A percentile compares a stretch with the other conserved stretches of the same genome.
phyloP scores from a whole-genome alignment of 1,140 invertebrate species.

The Helicoverpa armigera region DNA sequence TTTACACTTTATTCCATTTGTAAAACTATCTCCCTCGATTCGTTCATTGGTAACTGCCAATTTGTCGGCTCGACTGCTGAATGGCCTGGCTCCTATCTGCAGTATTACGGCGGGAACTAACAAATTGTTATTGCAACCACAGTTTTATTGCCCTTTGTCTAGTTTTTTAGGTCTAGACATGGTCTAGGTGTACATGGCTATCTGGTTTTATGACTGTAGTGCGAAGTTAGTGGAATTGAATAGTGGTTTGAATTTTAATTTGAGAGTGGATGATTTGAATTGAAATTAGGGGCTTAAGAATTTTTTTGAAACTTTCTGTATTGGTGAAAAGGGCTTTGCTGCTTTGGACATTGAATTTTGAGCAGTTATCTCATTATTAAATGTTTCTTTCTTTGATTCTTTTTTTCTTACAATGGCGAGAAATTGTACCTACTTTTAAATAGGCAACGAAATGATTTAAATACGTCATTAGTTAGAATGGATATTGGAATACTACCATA shows the following conservation, averaged over 20 bases:
- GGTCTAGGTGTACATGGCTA: slow-evolving; percentile 29
- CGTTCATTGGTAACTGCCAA: background rate
- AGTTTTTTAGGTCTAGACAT: slow-evolving; percentile 37
- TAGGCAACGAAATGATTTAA: too few species aligned
- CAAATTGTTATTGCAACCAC: slow-evolving; percentile 28
- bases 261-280: background rate
- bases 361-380: too few species aligned
- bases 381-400: too few species aligned
- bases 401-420: too few species aligned
- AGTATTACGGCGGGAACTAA: background rate
- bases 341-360: too few species aligned
- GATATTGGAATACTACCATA: too few species aligned
- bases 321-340: too few species aligned
- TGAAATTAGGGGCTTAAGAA: background rate
- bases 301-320: too few species aligned
- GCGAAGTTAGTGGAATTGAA: slow-evolving; percentile 15
- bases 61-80: slow-evolving; percentile 20
- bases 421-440: too few species aligned
- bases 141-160: slow-evolving; percentile 35
- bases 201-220: slow-evolving; percentile 20
- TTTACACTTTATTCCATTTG: background rate
- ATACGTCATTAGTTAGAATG: too few species aligned
- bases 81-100: background rate
- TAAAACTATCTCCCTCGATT: background rate
- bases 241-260: slow-evolving; percentile 4